A percentile compares a stretch with the other conserved stretches of the same genome.
Conservation (phyloP, 2,113 vertebrate genomes). For the Aramus guarauna region DNA sequence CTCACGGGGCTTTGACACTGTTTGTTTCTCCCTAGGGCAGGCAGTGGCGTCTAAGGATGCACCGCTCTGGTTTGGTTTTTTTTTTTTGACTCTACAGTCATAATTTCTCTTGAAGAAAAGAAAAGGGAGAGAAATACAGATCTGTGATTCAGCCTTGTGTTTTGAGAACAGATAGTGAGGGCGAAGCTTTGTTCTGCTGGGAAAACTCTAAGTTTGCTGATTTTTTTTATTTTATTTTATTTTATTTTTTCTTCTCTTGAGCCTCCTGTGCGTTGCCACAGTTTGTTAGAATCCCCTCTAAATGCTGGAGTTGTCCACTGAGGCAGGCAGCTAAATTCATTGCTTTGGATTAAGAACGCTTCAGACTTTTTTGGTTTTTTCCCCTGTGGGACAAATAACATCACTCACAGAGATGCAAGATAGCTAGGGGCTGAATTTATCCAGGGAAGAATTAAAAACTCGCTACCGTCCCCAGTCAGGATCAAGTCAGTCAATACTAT, state of each 20-base stretch:
- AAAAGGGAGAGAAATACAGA: accelerated
- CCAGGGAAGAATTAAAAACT: neutral
- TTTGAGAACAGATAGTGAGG: accelerated
- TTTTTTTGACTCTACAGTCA: accelerated
- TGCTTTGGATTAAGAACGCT: neutral
- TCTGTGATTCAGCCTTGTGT: neutral
- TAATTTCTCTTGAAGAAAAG: neutral
- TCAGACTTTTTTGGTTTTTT: neutral
- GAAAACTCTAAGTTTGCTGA: neutral
- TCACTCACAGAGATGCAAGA: neutral
- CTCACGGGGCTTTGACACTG: accelerated
- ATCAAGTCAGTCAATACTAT: neutral
- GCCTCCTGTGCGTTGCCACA: accelerated
- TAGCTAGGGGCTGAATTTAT: neutral
- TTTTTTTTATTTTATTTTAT: too few species aligned
- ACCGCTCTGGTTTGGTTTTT: accelerated
- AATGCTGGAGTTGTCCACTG: neutral
- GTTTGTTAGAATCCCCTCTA: neutral
- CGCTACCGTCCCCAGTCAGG: neutral
- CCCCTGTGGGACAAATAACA: neutral
- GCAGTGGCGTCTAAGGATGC: neutral
- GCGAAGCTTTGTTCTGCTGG: neutral
- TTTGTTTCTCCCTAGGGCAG: neutral
- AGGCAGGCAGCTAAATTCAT: neutral
- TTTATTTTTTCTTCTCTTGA: neutral